These are phyloP conservation scores for Phymanthus crucifer DNA, from an alignment of 92 coral and sea anemone species.

Conservation along the genomic window DNA sequence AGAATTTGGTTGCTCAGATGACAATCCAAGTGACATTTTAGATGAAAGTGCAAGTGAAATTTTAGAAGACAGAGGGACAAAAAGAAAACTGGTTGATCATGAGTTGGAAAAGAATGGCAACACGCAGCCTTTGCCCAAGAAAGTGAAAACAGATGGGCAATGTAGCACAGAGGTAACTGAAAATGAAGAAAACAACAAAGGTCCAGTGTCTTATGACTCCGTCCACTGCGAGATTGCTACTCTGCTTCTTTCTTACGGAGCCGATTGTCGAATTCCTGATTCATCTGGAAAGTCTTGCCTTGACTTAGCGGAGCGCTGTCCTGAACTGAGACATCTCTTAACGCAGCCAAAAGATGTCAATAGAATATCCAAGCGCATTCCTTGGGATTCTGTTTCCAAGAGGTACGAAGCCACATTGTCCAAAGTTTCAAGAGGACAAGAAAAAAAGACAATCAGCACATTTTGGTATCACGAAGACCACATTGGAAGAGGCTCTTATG, in stretches of 20 bases:
- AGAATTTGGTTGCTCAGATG: not conserved
- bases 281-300: constrained; percentile 13
- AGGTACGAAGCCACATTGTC: constrained; percentile 13
- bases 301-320: constrained; percentile 11
- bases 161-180: not conserved
- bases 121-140: not conserved
- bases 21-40: not conserved
- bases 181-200: not conserved
- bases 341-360: not conserved
- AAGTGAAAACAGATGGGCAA: not conserved
- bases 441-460: constrained; percentile 3
- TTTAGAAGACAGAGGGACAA: not conserved
- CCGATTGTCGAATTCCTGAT: not conserved
- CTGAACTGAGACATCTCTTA: constrained; percentile 27
- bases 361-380: constrained; percentile 16
- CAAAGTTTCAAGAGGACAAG: constrained; percentile 27
- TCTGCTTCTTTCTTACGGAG: constrained; percentile 25
- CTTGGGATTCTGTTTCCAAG: constrained; percentile 30
- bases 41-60: not conserved
- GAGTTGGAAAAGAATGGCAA: not conserved
- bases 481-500: constrained; percentile 48
- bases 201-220: not conserved
- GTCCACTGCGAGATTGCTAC: constrained; percentile 12
- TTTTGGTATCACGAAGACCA: constrained; percentile 25
- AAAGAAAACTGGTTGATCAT: not conserved